These are phyloP conservation scores for Onychostoma macrolepis DNA, from an alignment of 2,113 vertebrate genomes.

Conservation along the genomic window DNA sequence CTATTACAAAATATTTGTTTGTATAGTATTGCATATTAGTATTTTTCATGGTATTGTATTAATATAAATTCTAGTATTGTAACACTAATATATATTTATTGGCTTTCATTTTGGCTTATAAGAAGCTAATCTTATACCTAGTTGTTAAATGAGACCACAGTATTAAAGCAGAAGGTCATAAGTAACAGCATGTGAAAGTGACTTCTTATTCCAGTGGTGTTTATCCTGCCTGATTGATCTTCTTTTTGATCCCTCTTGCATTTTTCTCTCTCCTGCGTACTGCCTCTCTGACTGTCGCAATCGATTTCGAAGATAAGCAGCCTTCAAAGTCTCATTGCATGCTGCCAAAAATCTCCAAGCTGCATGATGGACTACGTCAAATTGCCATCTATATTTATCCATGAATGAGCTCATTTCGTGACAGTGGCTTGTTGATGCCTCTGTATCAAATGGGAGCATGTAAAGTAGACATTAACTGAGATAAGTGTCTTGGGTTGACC, in stretches of 20 bases:
- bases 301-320: constrained; percentile 30
- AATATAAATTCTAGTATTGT: too few species aligned
- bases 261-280: background rate
- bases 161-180: background rate
- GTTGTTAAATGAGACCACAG: background rate
- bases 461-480: constrained; percentile 15
- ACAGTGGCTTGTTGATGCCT: constrained; percentile 2
- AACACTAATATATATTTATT: too few species aligned
- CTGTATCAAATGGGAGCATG: background rate
- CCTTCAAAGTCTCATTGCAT: constrained; percentile 16
- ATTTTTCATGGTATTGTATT: too few species aligned
- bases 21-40: too few species aligned
- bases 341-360: constrained; percentile 27
- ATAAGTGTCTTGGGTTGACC: background rate
- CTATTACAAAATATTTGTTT: too few species aligned
- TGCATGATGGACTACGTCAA: constrained; percentile 34
- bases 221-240: background rate
- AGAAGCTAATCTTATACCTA: background rate
- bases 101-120: background rate
- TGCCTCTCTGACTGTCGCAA: constrained; percentile 4
- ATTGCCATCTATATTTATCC: constrained; percentile 31
- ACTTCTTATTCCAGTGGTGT: background rate
- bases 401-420: constrained; percentile 10
- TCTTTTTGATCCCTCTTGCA: background rate
- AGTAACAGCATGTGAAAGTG: constrained; percentile 1